phyloP scores from a whole-genome alignment of 2,113 vertebrate genomes.

The Saccopteryx bilineata region DNA sequence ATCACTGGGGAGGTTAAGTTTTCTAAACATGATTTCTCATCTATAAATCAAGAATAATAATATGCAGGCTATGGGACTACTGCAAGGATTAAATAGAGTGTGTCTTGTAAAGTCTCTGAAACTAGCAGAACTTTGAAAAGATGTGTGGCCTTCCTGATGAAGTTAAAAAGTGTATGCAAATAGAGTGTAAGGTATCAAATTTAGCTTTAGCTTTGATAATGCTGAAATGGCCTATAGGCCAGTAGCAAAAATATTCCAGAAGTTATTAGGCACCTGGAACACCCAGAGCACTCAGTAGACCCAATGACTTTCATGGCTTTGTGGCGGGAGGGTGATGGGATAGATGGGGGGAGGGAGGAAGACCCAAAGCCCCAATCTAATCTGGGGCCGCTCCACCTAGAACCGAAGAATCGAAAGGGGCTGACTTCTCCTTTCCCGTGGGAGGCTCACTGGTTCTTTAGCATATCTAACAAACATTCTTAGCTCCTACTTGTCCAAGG shows the following conservation, averaged over 20 bases:
- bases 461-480: background rate
- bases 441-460: background rate
- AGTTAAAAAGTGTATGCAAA: background rate
- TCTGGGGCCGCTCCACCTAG: background rate
- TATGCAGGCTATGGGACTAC: background rate
- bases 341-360: background rate
- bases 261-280: background rate
- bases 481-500: background rate
- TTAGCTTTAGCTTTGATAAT: slow-evolving; percentile 31
- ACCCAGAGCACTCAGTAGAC: background rate
- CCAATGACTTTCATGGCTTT: background rate
- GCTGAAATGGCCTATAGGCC: background rate
- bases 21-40: slow-evolving; percentile 17
- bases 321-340: background rate
- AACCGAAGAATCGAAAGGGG: background rate
- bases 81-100: background rate
- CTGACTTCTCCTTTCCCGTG: background rate
- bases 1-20: background rate
- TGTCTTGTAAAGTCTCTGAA: background rate
- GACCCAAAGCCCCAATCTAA: background rate
- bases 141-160: background rate
- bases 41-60: background rate
- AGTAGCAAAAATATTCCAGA: background rate
- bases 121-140: background rate
- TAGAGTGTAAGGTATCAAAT: background rate